phyloP scores from a whole-genome alignment of 2,113 vertebrate species.

The Terrapene triunguis region DNA sequence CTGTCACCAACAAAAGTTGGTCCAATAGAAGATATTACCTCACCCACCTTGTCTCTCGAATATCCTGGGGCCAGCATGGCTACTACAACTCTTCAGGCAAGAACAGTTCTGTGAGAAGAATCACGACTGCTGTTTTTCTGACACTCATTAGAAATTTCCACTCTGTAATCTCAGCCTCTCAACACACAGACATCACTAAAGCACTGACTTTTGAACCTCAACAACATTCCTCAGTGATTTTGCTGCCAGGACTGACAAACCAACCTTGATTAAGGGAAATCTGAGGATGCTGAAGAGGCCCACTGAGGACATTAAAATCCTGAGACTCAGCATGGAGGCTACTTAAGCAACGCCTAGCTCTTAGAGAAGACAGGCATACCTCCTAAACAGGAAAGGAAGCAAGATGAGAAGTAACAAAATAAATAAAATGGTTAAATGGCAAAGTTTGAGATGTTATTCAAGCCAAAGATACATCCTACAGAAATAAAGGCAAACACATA shows the following conservation, averaged over 20 bases:
- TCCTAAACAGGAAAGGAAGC: background rate
- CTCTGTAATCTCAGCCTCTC: background rate
- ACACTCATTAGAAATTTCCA: background rate
- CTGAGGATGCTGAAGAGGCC: fast-evolving
- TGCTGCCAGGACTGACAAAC: background rate
- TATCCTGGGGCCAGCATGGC: no score
- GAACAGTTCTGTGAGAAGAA: background rate
- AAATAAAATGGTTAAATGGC: background rate
- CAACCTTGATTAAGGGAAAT: background rate
- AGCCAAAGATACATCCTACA: fast-evolving
- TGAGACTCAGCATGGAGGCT: background rate
- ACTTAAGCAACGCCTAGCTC: fast-evolving
- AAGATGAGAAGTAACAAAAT: background rate
- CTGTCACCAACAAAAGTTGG: no score
- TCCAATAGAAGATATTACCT: no score
- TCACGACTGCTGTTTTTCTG: background rate
- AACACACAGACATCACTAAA: background rate
- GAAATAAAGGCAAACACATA: background rate
- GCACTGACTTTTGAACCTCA: background rate
- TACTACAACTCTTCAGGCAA: no score
- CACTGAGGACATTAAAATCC: background rate
- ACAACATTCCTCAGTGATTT: fast-evolving
- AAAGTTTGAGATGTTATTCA: fast-evolving
- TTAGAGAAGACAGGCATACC: fast-evolving
- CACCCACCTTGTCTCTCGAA: no score